A percentile compares a stretch with the other conserved stretches of the same genome.
phyloP scores from a whole-genome alignment of 2,113 vertebrate genomes.

The Psittacara wagleri region DNA sequence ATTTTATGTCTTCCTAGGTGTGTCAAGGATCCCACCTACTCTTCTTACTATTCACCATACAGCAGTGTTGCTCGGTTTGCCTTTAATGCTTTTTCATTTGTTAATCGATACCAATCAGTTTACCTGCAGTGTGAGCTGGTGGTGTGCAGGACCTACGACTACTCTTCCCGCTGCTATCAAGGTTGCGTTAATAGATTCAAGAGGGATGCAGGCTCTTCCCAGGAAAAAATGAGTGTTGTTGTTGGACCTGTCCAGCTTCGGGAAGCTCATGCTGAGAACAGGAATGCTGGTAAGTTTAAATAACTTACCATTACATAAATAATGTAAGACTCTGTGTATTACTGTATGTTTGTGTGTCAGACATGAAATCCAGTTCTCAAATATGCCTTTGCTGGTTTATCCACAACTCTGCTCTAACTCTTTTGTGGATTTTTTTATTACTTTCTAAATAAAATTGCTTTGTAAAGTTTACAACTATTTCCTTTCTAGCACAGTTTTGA shows the following conservation, averaged over 20 bases:
- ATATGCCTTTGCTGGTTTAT: neutral
- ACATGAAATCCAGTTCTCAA: neutral
- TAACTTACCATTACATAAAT: neutral
- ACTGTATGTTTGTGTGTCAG: neutral
- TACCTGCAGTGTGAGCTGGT: slow-evolving; percentile 83
- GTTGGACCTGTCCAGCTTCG: slow-evolving; percentile 34
- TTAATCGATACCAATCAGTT: slow-evolving; percentile 66
- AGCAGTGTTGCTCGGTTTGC: slow-evolving; percentile 68
- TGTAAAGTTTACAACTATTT: neutral
- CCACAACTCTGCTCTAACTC: neutral
- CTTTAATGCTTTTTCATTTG: slow-evolving; percentile 82
- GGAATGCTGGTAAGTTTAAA: neutral
- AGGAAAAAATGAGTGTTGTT: slow-evolving; percentile 33
- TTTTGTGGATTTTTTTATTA: neutral
- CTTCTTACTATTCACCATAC: neutral
- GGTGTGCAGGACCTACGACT: slow-evolving; percentile 73
- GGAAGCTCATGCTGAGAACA: neutral
- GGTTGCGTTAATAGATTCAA: slow-evolving; percentile 69
- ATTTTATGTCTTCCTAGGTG: slow-evolving; percentile 73
- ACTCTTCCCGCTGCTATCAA: slow-evolving; percentile 77
- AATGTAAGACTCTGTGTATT: neutral
- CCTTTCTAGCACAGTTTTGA: neutral
- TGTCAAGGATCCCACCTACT: slow-evolving; percentile 71
- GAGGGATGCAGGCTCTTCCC: slow-evolving; percentile 59
- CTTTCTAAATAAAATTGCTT: neutral